Conservation (phyloP, 2,797 vertebrate species). For the Gallirallus australis region DNA sequence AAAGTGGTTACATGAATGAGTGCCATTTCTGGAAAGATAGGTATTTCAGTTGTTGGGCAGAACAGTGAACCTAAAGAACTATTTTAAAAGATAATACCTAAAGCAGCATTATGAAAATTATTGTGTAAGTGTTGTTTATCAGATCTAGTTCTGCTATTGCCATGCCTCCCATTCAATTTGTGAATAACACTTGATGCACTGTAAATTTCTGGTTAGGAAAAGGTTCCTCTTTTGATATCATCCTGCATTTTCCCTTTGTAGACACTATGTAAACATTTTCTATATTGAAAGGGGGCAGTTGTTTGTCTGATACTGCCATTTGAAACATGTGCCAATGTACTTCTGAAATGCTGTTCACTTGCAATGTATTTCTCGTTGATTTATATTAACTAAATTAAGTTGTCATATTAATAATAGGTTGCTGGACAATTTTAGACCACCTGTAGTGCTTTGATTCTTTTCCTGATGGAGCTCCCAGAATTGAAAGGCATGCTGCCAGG, state of each 20-base stretch:
- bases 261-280: conserved; percentile 25
- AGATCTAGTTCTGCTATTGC: conserved; percentile 45
- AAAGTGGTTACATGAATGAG: conserved; percentile 47
- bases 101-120: not conserved
- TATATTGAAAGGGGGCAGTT: conserved; percentile 4
- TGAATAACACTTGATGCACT: conserved; percentile 26
- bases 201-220: conserved; percentile 33
- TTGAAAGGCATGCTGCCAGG: not conserved
- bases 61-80: not conserved
- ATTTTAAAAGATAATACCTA: not conserved
- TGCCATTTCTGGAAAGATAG: conserved; percentile 56
- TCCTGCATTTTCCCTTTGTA: conserved; percentile 35
- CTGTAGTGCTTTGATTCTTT: not conserved
- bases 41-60: conserved; percentile 35
- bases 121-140: not conserved
- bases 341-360: conserved; percentile 22
- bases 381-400: conserved; percentile 7
- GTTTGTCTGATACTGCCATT: conserved; percentile 21
- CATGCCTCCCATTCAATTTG: conserved; percentile 3
- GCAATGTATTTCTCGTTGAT: not conserved
- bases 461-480: not conserved
- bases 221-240: conserved; percentile 37
- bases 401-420: conserved; percentile 19
- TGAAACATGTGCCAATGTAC: conserved; percentile 50
- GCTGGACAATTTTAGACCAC: not conserved